These are phyloP conservation scores for Epinotia bilunana DNA, from an alignment of 2,888 invertebrate species.

Conservation along the genomic window DNA sequence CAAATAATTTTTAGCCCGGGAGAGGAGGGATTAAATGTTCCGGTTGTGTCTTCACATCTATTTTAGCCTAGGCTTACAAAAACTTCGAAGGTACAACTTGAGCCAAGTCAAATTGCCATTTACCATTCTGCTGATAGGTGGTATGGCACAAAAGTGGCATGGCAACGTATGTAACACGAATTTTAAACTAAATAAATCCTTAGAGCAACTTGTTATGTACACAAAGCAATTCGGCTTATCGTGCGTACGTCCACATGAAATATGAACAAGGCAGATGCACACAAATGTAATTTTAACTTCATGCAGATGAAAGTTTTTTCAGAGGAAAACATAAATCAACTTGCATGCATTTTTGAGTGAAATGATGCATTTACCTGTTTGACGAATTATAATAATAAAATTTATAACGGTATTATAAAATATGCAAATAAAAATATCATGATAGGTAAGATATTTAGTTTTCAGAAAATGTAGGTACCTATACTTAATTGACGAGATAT, in stretches of 20 bases:
- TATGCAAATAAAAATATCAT: background rate
- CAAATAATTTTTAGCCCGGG: no score
- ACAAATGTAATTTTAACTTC: slow-evolving; percentile 31
- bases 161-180: slow-evolving; percentile 26
- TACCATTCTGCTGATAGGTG: background rate
- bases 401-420: background rate
- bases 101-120: background rate
- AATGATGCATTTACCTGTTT: background rate
- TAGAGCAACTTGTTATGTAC: slow-evolving; percentile 31
- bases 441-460: background rate
- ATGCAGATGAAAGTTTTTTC: slow-evolving; percentile 15
- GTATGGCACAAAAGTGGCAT: background rate
- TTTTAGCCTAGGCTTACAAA: no score
- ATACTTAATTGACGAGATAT: background rate
- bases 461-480: background rate
- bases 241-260: slow-evolving; percentile 44
- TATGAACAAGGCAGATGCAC: slow-evolving; percentile 39
- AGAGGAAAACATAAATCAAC: slow-evolving; percentile 15
- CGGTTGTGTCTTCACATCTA: no score
- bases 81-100: no score
- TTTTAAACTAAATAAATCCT: slow-evolving; percentile 42
- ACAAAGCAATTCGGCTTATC: slow-evolving; percentile 47
- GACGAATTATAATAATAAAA: no score
- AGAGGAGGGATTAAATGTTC: no score
- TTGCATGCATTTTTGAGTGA: background rate